Conservation (phyloP, 1,140 invertebrate species). For the Acromyrmex echinatior region DNA sequence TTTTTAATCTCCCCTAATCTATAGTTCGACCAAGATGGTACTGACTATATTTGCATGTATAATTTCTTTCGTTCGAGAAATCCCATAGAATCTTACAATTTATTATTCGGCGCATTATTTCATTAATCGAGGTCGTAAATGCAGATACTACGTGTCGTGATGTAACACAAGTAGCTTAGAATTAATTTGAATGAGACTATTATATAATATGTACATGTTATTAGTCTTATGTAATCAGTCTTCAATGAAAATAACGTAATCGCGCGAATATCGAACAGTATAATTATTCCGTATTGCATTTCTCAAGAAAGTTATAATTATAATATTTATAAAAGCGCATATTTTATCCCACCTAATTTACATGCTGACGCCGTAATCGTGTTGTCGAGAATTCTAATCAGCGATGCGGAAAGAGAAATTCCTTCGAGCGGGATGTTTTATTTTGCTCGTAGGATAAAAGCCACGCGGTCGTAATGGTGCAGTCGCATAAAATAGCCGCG, state of each 20-base stretch:
- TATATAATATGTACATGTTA: neutral
- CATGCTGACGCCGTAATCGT: conserved; percentile 49
- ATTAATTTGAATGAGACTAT: neutral
- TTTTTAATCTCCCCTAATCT: conserved; percentile 77
- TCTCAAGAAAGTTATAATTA: conserved; percentile 11
- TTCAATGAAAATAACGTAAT: neutral
- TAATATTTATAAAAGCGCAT: conserved; percentile 40
- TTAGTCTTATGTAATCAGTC: neutral
- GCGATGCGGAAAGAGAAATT: conserved; percentile 57
- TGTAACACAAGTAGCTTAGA: neutral
- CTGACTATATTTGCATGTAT: conserved; percentile 69
- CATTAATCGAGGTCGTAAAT: neutral
- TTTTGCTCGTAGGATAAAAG: conserved; percentile 34
- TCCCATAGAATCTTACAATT: conserved; percentile 60
- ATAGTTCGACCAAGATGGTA: conserved; percentile 41
- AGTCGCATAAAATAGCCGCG: conserved; percentile 56
- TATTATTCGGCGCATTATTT: conserved; percentile 65
- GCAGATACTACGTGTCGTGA: neutral
- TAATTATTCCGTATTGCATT: neutral
- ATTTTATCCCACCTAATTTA: conserved; percentile 48
- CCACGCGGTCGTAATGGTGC: conserved; percentile 54
- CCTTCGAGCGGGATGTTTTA: conserved; percentile 22
- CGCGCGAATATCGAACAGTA: neutral
- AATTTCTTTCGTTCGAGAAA: conserved; percentile 57
- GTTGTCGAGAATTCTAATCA: conserved; percentile 61